Conservation (phyloP, 2,797 vertebrate genomes). For the Sarcophilus harrisii region DNA sequence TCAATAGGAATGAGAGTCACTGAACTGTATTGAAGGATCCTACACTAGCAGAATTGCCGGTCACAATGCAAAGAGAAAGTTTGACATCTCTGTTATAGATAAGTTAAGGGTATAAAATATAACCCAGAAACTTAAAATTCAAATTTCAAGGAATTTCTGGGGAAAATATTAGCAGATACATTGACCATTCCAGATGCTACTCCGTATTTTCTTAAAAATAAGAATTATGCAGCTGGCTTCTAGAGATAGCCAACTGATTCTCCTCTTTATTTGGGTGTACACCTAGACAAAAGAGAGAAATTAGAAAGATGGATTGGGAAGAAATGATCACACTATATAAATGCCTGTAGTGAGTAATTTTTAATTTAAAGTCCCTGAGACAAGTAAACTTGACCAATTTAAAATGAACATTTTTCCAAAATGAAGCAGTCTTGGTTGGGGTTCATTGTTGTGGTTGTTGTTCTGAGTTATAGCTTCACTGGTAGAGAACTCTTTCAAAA, state of each 20-base stretch:
- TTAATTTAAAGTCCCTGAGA: too few species aligned
- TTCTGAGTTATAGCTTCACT: not conserved
- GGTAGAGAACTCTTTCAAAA: not conserved
- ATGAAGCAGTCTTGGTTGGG: not conserved
- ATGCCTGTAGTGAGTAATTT: not conserved
- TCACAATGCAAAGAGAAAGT: not conserved
- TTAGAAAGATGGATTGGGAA: not conserved
- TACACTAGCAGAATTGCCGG: not conserved
- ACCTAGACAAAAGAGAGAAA: slow-evolving; percentile 1
- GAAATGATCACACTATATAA: not conserved
- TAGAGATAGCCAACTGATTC: not conserved
- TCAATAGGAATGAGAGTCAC: not conserved
- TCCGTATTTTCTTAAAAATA: slow-evolving; percentile 17
- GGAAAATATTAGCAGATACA: slow-evolving; percentile 7
- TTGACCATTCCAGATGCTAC: not conserved
- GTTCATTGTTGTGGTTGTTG: not conserved
- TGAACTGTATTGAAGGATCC: not conserved
- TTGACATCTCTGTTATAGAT: not conserved
- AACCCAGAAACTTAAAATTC: not conserved
- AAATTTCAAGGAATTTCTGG: not conserved
- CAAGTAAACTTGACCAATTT: too few species aligned
- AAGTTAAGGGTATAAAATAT: not conserved
- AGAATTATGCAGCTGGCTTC: not conserved
- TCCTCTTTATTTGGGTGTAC: not conserved
- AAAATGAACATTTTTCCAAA: slow-evolving; percentile 21